These are phyloP conservation scores for Diarsia rubi DNA, from an alignment of 2,888 invertebrate genomes.

Conservation along the genomic window DNA sequence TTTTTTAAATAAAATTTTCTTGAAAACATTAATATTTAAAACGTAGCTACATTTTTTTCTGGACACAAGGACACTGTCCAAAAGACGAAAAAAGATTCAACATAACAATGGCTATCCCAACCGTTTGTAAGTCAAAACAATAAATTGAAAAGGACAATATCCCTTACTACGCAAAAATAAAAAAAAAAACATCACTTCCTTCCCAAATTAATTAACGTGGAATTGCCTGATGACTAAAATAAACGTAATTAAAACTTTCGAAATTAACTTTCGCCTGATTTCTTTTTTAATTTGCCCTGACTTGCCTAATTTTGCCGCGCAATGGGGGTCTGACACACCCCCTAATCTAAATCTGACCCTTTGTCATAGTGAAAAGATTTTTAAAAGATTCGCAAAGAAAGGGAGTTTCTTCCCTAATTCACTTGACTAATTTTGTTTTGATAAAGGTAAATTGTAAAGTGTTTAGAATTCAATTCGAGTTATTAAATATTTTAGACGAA, in stretches of 20 bases:
- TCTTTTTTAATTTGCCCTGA: constrained; percentile 90
- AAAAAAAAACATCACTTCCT: constrained; percentile 69
- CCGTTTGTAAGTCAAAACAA: constrained; percentile 34
- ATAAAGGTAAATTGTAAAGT: constrained; percentile 62
- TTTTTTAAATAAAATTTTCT: no score
- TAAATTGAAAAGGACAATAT: constrained; percentile 53
- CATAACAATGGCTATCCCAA: not conserved
- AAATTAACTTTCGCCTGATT: constrained; percentile 88
- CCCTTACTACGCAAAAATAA: constrained; percentile 36
- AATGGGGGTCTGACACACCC: constrained; percentile 88
- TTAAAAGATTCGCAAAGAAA: constrained; percentile 65
- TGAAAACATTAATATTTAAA: not conserved
- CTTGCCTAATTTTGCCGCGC: constrained; percentile 87
- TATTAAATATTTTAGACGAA: constrained; percentile 62
- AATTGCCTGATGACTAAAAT: constrained; percentile 87
- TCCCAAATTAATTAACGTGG: constrained; percentile 84
- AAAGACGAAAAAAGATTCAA: not conserved
- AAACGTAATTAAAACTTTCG: constrained; percentile 90
- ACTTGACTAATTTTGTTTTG: constrained; percentile 63
- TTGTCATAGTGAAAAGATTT: constrained; percentile 81
- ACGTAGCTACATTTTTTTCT: not conserved
- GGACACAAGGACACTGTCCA: not conserved
- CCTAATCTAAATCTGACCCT: constrained; percentile 80
- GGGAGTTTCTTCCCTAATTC: constrained; percentile 59
- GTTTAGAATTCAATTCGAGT: constrained; percentile 49